Base-by-base conservation (phyloP, 2,888 invertebrate genomes). In the Heliconius erato region DNA sequence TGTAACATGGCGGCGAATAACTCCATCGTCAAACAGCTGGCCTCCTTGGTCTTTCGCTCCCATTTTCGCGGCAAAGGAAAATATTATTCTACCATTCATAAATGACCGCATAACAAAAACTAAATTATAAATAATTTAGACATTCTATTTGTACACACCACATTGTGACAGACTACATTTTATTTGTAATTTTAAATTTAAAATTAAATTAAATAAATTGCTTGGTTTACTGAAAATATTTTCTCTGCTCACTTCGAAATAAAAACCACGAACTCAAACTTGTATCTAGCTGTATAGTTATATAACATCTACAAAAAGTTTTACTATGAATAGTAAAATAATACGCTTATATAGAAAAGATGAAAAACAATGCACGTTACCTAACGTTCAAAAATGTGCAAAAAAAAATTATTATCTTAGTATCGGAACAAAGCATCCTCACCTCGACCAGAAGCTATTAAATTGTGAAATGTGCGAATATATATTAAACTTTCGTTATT, bases 401-500 rank as follows among this genome's bases (percentile, higher is more conserved):
- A 71, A 35, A 32, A 40, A 40, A 40, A 40, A 72, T 26, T 49
- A 63, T n/a, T 19, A 35, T 76, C 35, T n/a, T 49, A 35, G 74
- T 59, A 76, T 76, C 16, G n/a, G n/a, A 76, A 76, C 35, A 26
- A 63, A 40, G 35, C 16, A 63, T 76, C 63, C 63, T 63, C 59
- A 76, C 76, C 40, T 40, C 76, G 35, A 63, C 35, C 32, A 76
- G 63, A 76, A 63, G 76, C 76, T 76, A 78, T 67, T 78, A 78
- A 67, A 28, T 67, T 49, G 23, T 65, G 26, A 28, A 67, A 68
- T 32, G 67, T 78, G 78, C 40, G 49, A 67, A 78, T 49, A 67
- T 76, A 59, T 81, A 81, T 81, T 63, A 77, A 81, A 81, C 77
- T 81, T 81, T 77, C 81, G 68, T 81, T 77, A 81, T 81, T 81